Evolutionary conservation across 1,140 invertebrate species (phyloP).

Genomic region (Drosophila nigromelanica): DNA sequence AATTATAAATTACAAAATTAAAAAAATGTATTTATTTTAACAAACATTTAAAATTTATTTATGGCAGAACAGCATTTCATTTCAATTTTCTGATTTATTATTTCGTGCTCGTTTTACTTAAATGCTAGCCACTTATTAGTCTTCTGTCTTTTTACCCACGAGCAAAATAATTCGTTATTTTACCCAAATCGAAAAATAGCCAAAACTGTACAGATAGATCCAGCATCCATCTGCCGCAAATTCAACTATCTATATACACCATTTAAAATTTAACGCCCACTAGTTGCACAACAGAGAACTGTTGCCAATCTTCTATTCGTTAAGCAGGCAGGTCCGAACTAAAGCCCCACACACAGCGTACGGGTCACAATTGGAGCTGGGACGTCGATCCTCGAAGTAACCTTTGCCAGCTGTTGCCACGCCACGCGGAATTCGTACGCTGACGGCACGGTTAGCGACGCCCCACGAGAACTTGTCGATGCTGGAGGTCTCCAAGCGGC

Average conservation of each 20-base stretch:
- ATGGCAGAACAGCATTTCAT: conserved; percentile 43
- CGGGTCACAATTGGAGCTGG: conserved; percentile 95
- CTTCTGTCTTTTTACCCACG: conserved; percentile 31
- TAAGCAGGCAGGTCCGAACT: conserved; percentile 89
- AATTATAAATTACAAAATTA: conserved; percentile 26
- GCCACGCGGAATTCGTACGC: conserved; percentile 90
- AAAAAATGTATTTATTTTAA: conserved; percentile 32
- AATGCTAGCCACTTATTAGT: conserved; percentile 36
- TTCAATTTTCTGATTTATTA: not conserved
- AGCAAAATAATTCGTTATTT: conserved; percentile 26
- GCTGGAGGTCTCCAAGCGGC: conserved; percentile 91
- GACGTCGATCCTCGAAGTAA: conserved; percentile 94
- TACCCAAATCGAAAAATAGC: conserved; percentile 28
- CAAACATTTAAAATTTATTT: conserved; percentile 36
- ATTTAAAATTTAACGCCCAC: conserved; percentile 35
- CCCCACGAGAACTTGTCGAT: conserved; percentile 92
- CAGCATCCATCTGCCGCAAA: conserved; percentile 1
- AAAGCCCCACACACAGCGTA: conserved; percentile 89
- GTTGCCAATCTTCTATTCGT: conserved; percentile 57
- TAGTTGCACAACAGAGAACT: conserved; percentile 1
- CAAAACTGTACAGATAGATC: conserved; percentile 19
- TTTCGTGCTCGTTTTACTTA: conserved; percentile 31
- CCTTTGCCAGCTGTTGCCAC: conserved; percentile 92
- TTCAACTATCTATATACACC: conserved; percentile 27
- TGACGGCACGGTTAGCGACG: conserved; percentile 89